Percentiles rank a stretch among this genome's conserved stretches.
These are phyloP conservation scores for Drosophila lutescens DNA, from an alignment of 2,888 invertebrate species.

Conservation along the genomic window DNA sequence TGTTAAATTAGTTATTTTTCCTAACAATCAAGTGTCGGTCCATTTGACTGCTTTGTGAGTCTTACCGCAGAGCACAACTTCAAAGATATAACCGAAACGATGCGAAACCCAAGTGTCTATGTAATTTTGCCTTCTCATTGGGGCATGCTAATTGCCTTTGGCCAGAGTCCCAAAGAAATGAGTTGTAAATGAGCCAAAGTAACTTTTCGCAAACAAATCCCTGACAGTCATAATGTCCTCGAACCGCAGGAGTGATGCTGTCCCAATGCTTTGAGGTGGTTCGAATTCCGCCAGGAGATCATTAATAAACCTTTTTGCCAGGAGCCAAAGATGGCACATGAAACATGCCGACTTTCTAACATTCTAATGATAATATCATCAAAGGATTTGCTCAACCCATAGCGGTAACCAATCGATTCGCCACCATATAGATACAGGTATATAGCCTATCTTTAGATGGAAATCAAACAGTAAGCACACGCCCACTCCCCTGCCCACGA, in stretches of 20 bases:
- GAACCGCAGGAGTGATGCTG: constrained; percentile 35
- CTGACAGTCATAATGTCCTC: constrained; percentile 28
- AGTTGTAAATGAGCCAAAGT: constrained; percentile 74
- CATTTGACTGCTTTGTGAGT: constrained; percentile 47
- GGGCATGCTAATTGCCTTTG: constrained; percentile 71
- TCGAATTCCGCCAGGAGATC: constrained; percentile 39
- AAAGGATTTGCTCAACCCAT: constrained; percentile 48
- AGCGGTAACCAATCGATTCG: constrained; percentile 70
- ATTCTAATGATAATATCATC: constrained; percentile 73
- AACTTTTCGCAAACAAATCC: constrained; percentile 44
- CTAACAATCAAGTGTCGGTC: constrained; percentile 23
- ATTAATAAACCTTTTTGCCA: constrained; percentile 60
- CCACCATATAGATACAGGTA: constrained; percentile 18
- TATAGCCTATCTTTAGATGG: constrained; percentile 55
- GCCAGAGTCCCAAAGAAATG: constrained; percentile 69
- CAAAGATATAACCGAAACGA: constrained; percentile 51
- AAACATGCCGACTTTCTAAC: constrained; percentile 58
- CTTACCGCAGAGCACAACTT: constrained; percentile 40
- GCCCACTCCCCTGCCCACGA: constrained; percentile 48
- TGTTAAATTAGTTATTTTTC: not conserved
- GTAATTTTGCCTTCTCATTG: constrained; percentile 57
- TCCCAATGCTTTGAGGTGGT: constrained; percentile 51
- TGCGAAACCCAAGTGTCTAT: constrained; percentile 4
- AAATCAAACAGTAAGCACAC: constrained; percentile 73
- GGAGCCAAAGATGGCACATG: constrained; percentile 39